phyloP scores from a whole-genome alignment of 2,113 vertebrate species.

The Lophura nycthemera region DNA sequence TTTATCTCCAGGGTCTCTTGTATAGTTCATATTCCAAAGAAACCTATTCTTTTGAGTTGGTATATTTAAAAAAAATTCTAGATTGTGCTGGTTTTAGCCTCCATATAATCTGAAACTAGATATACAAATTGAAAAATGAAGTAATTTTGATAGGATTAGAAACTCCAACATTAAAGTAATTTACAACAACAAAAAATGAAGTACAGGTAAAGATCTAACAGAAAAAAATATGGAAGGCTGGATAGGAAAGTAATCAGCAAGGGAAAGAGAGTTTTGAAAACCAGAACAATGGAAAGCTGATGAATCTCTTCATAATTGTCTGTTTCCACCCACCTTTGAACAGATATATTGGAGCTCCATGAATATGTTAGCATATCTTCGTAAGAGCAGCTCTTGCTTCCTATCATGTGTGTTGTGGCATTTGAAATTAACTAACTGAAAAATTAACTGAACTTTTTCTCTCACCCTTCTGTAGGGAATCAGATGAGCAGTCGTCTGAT shows the following conservation, averaged over 20 bases:
- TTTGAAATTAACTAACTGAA: not conserved
- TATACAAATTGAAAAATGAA: not conserved
- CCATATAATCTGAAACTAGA: not conserved
- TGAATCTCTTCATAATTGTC: not conserved
- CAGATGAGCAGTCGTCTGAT: conserved; percentile 99
- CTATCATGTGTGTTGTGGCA: accelerated
- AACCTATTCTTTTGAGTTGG: not conserved
- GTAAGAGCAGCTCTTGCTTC: not conserved
- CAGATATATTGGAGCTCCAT: not conserved
- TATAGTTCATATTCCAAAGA: not conserved
- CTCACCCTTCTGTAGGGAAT: conserved; percentile 84
- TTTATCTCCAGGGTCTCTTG: not conserved
- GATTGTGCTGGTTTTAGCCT: not conserved
- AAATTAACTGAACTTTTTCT: conserved; percentile 21
- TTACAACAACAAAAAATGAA: not conserved
- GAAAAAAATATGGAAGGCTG: not conserved
- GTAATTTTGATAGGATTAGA: not conserved
- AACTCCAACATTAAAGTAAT: not conserved
- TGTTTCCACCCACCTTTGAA: not conserved
- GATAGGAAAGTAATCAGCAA: not conserved
- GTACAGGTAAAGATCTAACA: not conserved
- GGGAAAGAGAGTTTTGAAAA: not conserved
- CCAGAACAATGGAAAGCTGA: not conserved
- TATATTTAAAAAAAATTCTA: not conserved
- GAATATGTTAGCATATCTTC: not conserved